Percentiles rank a stretch among this genome's conserved stretches.
These are phyloP conservation scores for Dinocampus coccinellae DNA, from an alignment of 2,888 invertebrate genomes.

Conservation along the genomic window DNA sequence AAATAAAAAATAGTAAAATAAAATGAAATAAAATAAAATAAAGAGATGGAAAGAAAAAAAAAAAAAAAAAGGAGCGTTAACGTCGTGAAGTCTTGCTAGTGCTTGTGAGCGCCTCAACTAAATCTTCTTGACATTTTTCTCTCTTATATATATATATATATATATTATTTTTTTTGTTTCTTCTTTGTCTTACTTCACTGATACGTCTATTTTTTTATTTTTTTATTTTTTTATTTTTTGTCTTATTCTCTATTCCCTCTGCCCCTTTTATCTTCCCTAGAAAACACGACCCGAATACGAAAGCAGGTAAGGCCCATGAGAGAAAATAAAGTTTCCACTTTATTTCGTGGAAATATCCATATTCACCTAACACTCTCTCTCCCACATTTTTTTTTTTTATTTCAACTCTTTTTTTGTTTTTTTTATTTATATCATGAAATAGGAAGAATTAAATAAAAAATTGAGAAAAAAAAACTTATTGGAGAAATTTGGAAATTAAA, in stretches of 20 bases:
- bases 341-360: constrained; percentile 48
- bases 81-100: constrained; percentile 52
- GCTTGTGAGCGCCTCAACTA: constrained; percentile 51
- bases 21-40: constrained; percentile 32
- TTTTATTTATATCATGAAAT: background rate
- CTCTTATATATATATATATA: constrained; percentile 33
- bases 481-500: constrained; percentile 31
- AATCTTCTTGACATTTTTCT: constrained; percentile 58
- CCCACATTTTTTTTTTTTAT: constrained; percentile 7
- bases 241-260: constrained; percentile 9
- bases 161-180: constrained; percentile 11
- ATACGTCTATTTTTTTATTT: constrained; percentile 15
- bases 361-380: background rate
- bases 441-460: background rate
- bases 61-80: constrained; percentile 46
- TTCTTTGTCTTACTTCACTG: background rate
- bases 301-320: constrained; percentile 51
- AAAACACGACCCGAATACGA: constrained; percentile 58
- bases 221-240: constrained; percentile 10
- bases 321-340: constrained; percentile 61
- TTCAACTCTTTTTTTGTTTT: background rate
- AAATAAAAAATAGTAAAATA: constrained; percentile 22
- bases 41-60: constrained; percentile 33
- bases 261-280: constrained; percentile 44
- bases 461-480: no score